Evolutionary conservation across 2,797 vertebrate species (phyloP), one percentile per base, ranked within the genome.

Genomic region (Discoglossus pictus): DNA sequence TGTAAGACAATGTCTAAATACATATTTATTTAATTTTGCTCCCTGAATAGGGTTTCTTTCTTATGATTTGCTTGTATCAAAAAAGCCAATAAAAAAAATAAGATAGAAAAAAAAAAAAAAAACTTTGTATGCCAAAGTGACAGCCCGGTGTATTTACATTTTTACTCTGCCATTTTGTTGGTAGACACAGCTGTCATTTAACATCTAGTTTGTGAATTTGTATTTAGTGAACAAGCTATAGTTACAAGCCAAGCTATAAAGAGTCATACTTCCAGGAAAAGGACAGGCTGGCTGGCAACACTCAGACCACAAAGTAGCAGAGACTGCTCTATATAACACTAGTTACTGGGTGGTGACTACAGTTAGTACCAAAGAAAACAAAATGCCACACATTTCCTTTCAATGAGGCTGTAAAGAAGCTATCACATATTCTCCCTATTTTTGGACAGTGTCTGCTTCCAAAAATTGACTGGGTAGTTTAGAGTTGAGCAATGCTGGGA

Each of bases 341-440:
- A 39, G 47, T 63, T 40, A 43, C 61, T 53, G 24, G 50, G 48
- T 44, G 50, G 48, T 23, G 39, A 27, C 25, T 50, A 43, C 24
- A 34, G 16, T 15, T 1, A 15, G 6, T 18, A 64, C 50, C 39
- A 65, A 65, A 34, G 31, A 46, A 54, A 65, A 53, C 35, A 64
- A 64, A 53, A 64, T 36, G 39, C 40, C 36, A 54, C n/a, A 21
- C 50, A 54, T 65, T 42, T 46, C 34, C 50, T 36, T 9, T 36
- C 16, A 31, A 13, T 35, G 60, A 62, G 21, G 47, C 36, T 42
- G 46, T 27, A 20, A 11, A 13, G 7, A 20, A 62, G 36, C 2
- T 39, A 62, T 40, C 36, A 52, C 13, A 31, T 62, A 35, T 27
- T 40, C 36, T 9, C 27, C 27, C 27, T n/a, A 40, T 17, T 51